Evolutionary conservation across 1,140 invertebrate genomes (phyloP).

Genomic region (Drosophila pseudoobscura): DNA sequence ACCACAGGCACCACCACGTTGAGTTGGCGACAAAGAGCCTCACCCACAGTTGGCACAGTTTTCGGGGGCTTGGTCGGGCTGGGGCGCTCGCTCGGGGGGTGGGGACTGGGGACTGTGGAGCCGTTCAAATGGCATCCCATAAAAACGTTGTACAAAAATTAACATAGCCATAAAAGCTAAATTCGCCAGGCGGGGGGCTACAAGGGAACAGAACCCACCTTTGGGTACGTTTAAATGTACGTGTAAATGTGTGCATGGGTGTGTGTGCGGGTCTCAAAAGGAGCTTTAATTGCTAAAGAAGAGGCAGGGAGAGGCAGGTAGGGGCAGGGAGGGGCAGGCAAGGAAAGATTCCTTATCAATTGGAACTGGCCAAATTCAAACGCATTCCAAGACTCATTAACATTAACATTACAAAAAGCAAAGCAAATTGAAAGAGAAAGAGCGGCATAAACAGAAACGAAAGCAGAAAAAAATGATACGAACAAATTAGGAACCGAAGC

Average conservation of each 20-base stretch:
- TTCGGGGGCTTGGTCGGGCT: conserved; percentile 25
- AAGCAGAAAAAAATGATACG: conserved; percentile 3
- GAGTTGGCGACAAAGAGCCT: conserved; percentile 41
- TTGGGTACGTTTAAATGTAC: not conserved
- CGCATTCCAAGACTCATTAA: conserved; percentile 41
- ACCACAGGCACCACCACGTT: conserved; percentile 8
- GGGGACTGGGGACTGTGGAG: not conserved
- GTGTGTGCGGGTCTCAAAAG: conserved; percentile 25
- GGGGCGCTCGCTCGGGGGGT: conserved; percentile 1
- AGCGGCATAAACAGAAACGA: conserved; percentile 38
- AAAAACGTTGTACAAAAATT: conserved; percentile 71
- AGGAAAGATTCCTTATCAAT: conserved; percentile 37
- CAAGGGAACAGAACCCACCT: conserved; percentile 6
- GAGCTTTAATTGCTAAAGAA: conserved; percentile 31
- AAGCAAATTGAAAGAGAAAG: conserved; percentile 13
- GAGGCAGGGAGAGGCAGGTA: not conserved
- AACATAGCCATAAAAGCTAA: conserved; percentile 71
- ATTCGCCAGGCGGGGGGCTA: conserved; percentile 8
- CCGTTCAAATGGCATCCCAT: conserved; percentile 63
- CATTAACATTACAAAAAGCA: conserved; percentile 35
- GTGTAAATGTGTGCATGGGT: too few species aligned
- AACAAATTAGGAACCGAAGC: too few species aligned
- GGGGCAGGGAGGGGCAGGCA: conserved; percentile 3
- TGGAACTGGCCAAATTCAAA: conserved; percentile 34
- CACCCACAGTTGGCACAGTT: conserved; percentile 66